These are phyloP conservation scores for Zaprionus obscuricornis DNA, from an alignment of 2,888 invertebrate species.

Conservation along the genomic window DNA sequence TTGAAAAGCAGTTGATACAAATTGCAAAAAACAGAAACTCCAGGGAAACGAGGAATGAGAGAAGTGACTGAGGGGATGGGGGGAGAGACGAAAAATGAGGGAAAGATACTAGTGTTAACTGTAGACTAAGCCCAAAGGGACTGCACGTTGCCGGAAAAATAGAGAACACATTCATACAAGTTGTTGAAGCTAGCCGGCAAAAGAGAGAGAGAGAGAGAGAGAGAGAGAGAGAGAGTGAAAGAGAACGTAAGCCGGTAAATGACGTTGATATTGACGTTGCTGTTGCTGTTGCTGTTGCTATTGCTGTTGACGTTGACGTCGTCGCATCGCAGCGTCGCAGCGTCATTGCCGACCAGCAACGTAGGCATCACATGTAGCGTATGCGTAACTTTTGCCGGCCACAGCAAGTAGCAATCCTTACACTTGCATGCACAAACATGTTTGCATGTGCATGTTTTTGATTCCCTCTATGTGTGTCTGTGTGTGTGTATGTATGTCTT, in stretches of 20 bases:
- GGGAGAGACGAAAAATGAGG: not conserved
- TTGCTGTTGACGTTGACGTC: conserved; percentile 5
- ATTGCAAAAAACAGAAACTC: conserved; percentile 39
- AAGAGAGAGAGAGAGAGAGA: not conserved
- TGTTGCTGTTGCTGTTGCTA: conserved; percentile 5
- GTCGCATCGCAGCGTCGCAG: conserved; percentile 7
- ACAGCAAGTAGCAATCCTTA: not conserved
- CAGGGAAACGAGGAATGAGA: not conserved
- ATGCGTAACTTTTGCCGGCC: conserved; percentile 57
- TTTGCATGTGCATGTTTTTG: too few species aligned
- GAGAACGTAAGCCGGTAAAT: conserved; percentile 28
- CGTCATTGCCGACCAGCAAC: too few species aligned
- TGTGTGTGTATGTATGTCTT: conserved; percentile 5
- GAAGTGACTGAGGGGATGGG: too few species aligned
- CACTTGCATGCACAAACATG: not conserved
- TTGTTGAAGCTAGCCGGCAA: conserved; percentile 58
- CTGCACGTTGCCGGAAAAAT: conserved; percentile 39
- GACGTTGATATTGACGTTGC: conserved; percentile 1
- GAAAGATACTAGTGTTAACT: not conserved
- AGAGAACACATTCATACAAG: conserved; percentile 75
- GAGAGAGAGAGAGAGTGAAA: not conserved
- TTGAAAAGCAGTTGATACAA: conserved; percentile 69
- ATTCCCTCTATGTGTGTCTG: conserved; percentile 7
- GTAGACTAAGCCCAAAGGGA: not conserved
- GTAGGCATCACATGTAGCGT: conserved; percentile 46